Evolutionary conservation across 2,797 vertebrate genomes (phyloP).

Genomic region (Crenichthys baileyi): DNA sequence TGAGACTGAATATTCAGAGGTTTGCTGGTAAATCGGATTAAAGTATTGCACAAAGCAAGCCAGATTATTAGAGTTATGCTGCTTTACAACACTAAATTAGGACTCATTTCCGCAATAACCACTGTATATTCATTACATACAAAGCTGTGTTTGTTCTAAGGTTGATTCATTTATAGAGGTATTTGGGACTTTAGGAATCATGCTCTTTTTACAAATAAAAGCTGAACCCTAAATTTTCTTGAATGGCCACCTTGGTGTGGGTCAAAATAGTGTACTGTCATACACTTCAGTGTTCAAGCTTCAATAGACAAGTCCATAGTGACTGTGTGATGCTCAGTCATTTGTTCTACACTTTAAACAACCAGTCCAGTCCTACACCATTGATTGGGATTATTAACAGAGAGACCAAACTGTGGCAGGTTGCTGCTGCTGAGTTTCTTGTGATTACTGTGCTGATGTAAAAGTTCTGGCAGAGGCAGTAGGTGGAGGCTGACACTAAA

Average conservation of each 20-base stretch:
- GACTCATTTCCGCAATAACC: slow-evolving; percentile 20
- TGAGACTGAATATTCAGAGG: not conserved
- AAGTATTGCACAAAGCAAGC: slow-evolving; percentile 10
- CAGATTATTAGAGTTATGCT: not conserved
- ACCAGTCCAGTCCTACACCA: not conserved
- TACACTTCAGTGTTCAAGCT: not conserved
- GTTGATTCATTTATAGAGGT: slow-evolving; percentile 13
- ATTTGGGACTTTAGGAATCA: slow-evolving; percentile 18
- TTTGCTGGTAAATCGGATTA: slow-evolving; percentile 13
- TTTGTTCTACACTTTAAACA: not conserved
- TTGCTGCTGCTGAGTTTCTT: slow-evolving; percentile 1
- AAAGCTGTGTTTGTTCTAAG: slow-evolving; percentile 3
- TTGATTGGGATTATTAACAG: not conserved
- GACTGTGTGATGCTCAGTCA: not conserved
- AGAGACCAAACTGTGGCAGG: not conserved
- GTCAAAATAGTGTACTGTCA: not conserved
- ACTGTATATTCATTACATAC: slow-evolving; percentile 3
- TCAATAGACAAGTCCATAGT: not conserved
- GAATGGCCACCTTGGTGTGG: not conserved
- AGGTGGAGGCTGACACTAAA: slow-evolving; percentile 34
- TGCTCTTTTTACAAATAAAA: slow-evolving; percentile 9
- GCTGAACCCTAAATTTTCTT: not conserved
- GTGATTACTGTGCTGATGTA: slow-evolving; percentile 32
- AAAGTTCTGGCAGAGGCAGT: slow-evolving; percentile 35
- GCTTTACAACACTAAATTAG: slow-evolving; percentile 9